Evolutionary conservation across 2,113 vertebrate species (phyloP), one percentile per base, ranked within the genome.

Genomic region (Mohoua ochrocephala): DNA sequence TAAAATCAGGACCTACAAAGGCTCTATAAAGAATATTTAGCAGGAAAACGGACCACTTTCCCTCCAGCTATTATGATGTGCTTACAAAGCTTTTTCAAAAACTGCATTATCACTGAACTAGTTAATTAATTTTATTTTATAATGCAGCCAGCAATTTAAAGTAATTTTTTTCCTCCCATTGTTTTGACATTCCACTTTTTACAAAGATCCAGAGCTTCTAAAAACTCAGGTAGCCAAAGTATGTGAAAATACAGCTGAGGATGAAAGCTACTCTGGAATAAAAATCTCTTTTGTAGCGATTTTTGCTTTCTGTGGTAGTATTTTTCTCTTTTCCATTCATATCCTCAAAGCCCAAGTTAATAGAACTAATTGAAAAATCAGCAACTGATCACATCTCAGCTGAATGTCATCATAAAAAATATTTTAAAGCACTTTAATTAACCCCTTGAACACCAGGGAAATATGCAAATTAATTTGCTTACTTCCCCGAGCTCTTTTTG

Each of bases 371-470:
- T 85, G 61, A 93, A 96, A 94, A 87, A 94, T 85, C 35, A 83
- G 6, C 9, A 76, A 16, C 49, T 49, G 16, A 71, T 93, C 53
- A 61, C 15, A 82, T 87, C 11, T n/a, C 23, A 52, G 35, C 8
- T 76, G 44, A 93, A 85, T 83, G 21, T 8, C 28, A 71, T 26
- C 6, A 90, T n/a, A 79, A 82, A 82, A 91, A 83, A 75, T 60
- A 76, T 83, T 76, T 60, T 61, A 71, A 85, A 93, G 23, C 53
- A 61, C 26, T 90, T 87, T 64, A 73, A 91, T 93, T 97, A 95
- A 95, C 92, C 84, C 84, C 39, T 91, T 78, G 56, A 67, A 89
- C 53, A 67, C 30, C 44, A 52, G 74, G 47, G 65, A 94, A 91
- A 78, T 64, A 64, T 26, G 13, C 6, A 94, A 95, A 93, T 84